Percentiles rank a stretch among this genome's conserved stretches.
These are phyloP conservation scores for Gallinago nigripennis DNA, from an alignment of 2,797 vertebrate species.

Conservation along the genomic window DNA sequence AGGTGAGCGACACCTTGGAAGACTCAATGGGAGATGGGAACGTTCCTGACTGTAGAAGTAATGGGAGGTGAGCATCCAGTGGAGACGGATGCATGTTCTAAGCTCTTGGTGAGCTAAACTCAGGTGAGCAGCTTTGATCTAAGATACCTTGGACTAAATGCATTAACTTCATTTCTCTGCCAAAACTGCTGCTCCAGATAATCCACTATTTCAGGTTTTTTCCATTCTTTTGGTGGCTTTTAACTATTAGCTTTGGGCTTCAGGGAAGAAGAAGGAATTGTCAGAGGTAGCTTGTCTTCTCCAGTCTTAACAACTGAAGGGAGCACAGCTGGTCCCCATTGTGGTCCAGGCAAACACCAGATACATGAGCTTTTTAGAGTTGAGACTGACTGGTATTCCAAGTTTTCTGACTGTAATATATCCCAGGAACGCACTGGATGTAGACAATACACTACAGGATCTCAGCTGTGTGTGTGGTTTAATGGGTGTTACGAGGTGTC, in stretches of 20 bases:
- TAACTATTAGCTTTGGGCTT: neutral
- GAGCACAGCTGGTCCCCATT: neutral
- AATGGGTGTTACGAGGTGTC: fast-evolving
- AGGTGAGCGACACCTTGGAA: neutral
- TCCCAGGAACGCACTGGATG: neutral
- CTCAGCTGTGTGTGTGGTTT: neutral
- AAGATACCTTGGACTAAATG: neutral
- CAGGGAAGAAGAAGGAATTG: neutral
- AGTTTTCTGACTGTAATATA: neutral
- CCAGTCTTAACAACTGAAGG: neutral
- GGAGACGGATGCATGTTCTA: neutral
- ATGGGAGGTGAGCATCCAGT: neutral
- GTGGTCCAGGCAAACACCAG: neutral
- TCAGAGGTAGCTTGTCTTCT: neutral
- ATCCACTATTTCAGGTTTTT: fast-evolving
- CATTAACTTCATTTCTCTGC: neutral
- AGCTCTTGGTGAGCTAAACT: neutral
- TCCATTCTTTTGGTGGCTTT: neutral
- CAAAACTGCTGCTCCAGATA: neutral
- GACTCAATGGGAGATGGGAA: neutral
- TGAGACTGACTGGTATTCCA: neutral
- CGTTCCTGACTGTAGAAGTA: neutral
- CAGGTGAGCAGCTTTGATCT: neutral
- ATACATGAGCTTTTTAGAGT: neutral
- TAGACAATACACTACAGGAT: neutral